Percentiles rank a stretch among this genome's conserved stretches.
Conservation (phyloP, 2,797 vertebrate genomes). For the Kryptopterus vitreolus region DNA sequence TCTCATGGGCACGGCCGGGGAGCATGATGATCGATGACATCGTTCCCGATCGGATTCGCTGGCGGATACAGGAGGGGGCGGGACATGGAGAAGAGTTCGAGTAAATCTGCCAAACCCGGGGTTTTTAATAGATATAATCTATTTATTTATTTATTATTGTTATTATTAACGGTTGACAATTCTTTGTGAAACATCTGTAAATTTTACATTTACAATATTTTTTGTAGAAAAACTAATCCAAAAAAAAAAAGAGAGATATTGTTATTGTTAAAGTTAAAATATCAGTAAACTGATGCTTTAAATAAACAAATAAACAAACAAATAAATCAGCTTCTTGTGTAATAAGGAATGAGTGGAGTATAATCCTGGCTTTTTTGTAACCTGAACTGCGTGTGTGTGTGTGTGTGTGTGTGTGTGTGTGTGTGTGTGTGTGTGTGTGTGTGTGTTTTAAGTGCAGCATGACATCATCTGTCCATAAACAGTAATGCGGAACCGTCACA, state of each 20-base stretch:
- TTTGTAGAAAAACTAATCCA: too few species aligned
- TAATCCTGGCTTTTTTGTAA: constrained; percentile 29
- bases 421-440: constrained; percentile 3
- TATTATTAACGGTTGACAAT: too few species aligned
- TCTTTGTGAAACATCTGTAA: too few species aligned
- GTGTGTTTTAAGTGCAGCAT: neutral
- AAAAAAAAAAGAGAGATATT: too few species aligned
- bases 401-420: neutral
- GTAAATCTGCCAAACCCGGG: neutral
- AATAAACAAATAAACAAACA: too few species aligned
- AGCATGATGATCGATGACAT: constrained; percentile 16
- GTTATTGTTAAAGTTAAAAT: too few species aligned
- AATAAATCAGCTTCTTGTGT: constrained; percentile 20
- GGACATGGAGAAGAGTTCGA: constrained; percentile 2
- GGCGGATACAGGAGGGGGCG: neutral
- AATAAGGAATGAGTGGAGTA: neutral
- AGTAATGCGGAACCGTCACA: neutral
- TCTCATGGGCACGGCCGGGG: neutral
- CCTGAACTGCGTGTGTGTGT: neutral
- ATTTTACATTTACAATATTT: too few species aligned
- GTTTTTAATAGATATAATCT: too few species aligned
- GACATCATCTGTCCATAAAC: constrained; percentile 13
- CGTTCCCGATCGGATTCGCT: neutral
- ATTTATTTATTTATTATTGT: too few species aligned
- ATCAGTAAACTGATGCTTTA: neutral